Evolutionary conservation across 1,140 invertebrate genomes (phyloP).

Genomic region (Bombus cullumanus): DNA sequence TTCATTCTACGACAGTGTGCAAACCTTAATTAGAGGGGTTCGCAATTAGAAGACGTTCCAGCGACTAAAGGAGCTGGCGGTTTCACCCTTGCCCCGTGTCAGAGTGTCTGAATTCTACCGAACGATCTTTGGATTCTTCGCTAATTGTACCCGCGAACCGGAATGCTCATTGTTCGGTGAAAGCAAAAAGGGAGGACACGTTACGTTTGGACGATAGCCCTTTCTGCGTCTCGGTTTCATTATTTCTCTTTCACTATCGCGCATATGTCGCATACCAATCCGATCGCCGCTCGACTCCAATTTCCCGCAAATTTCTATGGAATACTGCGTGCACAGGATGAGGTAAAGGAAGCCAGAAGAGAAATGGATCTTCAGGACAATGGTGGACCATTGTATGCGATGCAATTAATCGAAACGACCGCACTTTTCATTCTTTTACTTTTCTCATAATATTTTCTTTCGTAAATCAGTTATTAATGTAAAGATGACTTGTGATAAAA

Average conservation of each 20-base stretch:
- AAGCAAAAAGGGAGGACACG: conserved; percentile 18
- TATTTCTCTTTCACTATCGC: conserved; percentile 45
- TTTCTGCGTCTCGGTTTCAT: conserved; percentile 15
- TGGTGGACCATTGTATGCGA: background rate
- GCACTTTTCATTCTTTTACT: background rate
- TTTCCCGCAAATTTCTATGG: conserved; percentile 27
- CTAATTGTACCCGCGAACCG: conserved; percentile 48
- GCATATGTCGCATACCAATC: conserved; percentile 50
- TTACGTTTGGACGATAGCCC: conserved; percentile 18
- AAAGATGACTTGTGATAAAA: no score
- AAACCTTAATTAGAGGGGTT: background rate
- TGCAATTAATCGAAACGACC: background rate
- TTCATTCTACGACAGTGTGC: background rate
- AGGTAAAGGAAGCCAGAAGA: background rate
- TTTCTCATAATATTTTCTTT: background rate
- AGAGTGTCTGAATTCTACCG: conserved; percentile 23
- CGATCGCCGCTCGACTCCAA: background rate
- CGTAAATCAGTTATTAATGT: no score
- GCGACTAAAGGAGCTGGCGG: background rate
- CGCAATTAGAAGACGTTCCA: conserved; percentile 15
- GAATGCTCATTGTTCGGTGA: conserved; percentile 53
- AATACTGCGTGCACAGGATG: background rate
- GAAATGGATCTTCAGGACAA: background rate
- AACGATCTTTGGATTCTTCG: conserved; percentile 39
- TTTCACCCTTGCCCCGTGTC: conserved; percentile 33